These are phyloP conservation scores for Drosophila pseudoobscura DNA, from an alignment of 1,140 invertebrate species.

Conservation along the genomic window DNA sequence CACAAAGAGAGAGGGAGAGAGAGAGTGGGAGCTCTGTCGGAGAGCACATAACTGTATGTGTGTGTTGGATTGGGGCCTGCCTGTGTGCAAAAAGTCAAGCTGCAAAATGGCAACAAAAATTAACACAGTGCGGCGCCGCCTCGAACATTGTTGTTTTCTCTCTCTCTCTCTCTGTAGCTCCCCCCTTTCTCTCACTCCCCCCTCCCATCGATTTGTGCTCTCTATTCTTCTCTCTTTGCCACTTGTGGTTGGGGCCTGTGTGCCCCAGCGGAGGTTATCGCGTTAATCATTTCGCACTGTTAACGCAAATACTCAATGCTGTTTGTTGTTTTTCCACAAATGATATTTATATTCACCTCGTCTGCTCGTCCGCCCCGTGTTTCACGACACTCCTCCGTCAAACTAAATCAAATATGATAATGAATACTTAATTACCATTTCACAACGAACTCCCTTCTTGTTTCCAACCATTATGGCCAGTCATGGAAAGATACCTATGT, in stretches of 20 bases:
- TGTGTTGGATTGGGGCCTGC: slow-evolving; percentile 18
- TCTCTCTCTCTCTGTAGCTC: slow-evolving; percentile 7
- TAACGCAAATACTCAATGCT: slow-evolving; percentile 56
- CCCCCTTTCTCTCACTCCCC: slow-evolving; percentile 24
- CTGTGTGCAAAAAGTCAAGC: too few species aligned
- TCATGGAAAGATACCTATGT: slow-evolving; percentile 14
- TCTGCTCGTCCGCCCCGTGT: too few species aligned
- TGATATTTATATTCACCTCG: slow-evolving; percentile 37
- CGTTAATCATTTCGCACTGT: slow-evolving; percentile 63
- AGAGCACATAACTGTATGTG: background rate
- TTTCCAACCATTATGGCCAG: slow-evolving; percentile 8
- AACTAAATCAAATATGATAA: slow-evolving; percentile 27
- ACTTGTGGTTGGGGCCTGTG: slow-evolving; percentile 9
- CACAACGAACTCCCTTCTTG: slow-evolving; percentile 9
- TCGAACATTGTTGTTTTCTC: slow-evolving; percentile 22
- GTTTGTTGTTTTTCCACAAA: slow-evolving; percentile 64
- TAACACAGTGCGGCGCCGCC: slow-evolving; percentile 68
- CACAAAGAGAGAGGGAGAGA: slow-evolving; percentile 14
- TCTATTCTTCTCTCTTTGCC: slow-evolving; percentile 4
- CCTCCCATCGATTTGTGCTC: slow-evolving; percentile 4
- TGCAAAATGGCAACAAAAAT: slow-evolving; percentile 73
- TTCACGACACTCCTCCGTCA: background rate
- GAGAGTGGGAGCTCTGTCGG: slow-evolving; percentile 25
- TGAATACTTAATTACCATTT: slow-evolving; percentile 44
- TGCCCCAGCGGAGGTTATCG: slow-evolving; percentile 62